These are phyloP conservation scores for Pangasius djambal DNA, from an alignment of 2,797 vertebrate species.

Conservation along the genomic window DNA sequence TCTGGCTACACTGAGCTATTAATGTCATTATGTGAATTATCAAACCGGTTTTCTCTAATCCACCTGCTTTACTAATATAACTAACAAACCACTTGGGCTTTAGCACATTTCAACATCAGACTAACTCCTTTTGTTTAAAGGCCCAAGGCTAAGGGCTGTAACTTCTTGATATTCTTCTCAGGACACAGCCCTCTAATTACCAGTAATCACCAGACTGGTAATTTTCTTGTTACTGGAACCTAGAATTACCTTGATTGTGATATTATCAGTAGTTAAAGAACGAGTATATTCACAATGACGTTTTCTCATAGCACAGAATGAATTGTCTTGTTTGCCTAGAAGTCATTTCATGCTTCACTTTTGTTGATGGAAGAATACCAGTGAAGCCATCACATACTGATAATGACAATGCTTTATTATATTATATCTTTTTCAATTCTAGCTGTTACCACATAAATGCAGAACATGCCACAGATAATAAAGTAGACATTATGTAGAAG, in stretches of 20 bases:
- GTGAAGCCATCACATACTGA: background rate
- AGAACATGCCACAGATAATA: background rate
- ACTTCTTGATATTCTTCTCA: background rate
- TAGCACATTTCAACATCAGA: background rate
- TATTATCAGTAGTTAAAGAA: background rate
- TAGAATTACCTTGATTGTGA: background rate
- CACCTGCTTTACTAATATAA: background rate
- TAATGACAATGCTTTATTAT: background rate
- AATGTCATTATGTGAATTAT: background rate
- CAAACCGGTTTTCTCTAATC: background rate
- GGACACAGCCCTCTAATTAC: background rate
- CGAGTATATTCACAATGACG: background rate
- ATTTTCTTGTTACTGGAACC: background rate
- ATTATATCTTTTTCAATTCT: background rate
- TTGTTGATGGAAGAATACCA: background rate
- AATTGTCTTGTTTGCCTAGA: background rate
- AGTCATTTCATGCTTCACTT: background rate
- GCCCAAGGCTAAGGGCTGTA: background rate
- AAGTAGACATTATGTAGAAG: background rate
- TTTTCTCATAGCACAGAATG: background rate
- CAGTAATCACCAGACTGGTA: slow-evolving; percentile 5
- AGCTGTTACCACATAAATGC: background rate
- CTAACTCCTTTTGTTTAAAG: background rate
- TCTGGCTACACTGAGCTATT: background rate
- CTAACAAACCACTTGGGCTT: background rate